Conservation (phyloP, 2,113 vertebrate species). For the Istiophorus platypterus region DNA sequence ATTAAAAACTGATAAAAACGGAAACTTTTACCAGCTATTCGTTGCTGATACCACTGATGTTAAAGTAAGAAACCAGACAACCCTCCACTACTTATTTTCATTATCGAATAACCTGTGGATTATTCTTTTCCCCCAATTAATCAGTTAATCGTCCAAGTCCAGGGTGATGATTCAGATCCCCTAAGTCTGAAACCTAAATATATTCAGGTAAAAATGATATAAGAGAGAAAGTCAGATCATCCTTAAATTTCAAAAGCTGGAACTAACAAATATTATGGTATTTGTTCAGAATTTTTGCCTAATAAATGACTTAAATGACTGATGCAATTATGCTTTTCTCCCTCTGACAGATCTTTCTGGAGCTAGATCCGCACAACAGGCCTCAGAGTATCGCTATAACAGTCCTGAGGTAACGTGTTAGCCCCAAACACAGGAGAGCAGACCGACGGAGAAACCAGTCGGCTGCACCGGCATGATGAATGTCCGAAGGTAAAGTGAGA, state of each 20-base stretch:
- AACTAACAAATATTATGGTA: no score
- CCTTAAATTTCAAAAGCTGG: no score
- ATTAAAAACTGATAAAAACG: background rate
- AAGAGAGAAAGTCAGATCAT: no score
- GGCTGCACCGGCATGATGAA: slow-evolving; percentile 62
- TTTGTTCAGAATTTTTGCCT: no score
- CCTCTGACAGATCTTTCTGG: background rate
- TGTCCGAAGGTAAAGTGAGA: slow-evolving; percentile 68
- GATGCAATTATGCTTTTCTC: background rate
- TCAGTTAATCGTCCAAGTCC: no score
- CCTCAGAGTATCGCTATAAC: background rate
- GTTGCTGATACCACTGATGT: background rate
- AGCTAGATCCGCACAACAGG: background rate
- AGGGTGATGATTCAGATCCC: no score
- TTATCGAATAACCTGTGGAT: background rate
- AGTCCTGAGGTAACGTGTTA: background rate
- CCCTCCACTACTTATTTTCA: background rate
- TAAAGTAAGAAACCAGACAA: background rate
- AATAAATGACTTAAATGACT: background rate
- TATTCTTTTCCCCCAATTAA: background rate
- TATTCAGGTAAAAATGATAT: no score
- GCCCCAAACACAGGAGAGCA: background rate
- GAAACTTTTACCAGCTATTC: no score
- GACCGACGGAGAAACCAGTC: slow-evolving; percentile 34
- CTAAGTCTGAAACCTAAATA: no score